Percentiles rank a stretch among this genome's conserved stretches.
These are phyloP conservation scores for Chloroceryle inda DNA, from an alignment of 2,797 vertebrate species.

Conservation along the genomic window DNA sequence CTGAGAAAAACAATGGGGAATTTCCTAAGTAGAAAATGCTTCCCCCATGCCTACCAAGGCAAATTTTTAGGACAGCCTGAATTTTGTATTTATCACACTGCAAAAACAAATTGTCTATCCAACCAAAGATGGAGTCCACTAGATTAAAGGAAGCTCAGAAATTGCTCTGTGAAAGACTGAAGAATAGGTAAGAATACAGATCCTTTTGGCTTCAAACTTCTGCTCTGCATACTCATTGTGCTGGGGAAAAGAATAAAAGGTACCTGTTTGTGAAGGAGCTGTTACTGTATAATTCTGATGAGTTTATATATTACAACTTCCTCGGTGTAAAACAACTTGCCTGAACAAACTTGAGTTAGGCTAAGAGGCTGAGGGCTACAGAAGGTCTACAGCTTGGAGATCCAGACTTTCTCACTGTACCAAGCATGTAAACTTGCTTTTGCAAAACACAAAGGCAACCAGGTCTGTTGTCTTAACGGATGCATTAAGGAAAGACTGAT, in stretches of 20 bases:
- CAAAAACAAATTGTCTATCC: not conserved
- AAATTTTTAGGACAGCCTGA: not conserved
- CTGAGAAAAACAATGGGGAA: not conserved
- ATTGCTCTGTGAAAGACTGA: not conserved
- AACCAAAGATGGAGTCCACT: not conserved
- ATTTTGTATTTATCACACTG: not conserved
- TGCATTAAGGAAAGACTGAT: not conserved
- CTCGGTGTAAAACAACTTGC: not conserved
- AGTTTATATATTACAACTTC: not conserved
- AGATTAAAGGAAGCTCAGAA: not conserved
- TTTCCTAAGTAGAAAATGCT: not conserved
- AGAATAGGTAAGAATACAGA: not conserved
- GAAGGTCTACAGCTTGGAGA: not conserved
- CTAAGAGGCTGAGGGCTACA: not conserved
- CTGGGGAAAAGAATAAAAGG: not conserved
- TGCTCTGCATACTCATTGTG: not conserved
- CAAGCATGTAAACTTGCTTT: not conserved
- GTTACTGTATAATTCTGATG: not conserved
- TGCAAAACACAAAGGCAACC: not conserved
- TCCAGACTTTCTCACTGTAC: not conserved
- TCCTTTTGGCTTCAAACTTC: not conserved
- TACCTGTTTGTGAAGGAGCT: not conserved
- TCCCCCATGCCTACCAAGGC: not conserved
- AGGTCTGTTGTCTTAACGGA: not conserved
- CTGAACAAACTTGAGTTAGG: not conserved